Evolutionary conservation across 2,888 invertebrate genomes (phyloP).

Genomic region (Acanthosoma haemorrhoidale): DNA sequence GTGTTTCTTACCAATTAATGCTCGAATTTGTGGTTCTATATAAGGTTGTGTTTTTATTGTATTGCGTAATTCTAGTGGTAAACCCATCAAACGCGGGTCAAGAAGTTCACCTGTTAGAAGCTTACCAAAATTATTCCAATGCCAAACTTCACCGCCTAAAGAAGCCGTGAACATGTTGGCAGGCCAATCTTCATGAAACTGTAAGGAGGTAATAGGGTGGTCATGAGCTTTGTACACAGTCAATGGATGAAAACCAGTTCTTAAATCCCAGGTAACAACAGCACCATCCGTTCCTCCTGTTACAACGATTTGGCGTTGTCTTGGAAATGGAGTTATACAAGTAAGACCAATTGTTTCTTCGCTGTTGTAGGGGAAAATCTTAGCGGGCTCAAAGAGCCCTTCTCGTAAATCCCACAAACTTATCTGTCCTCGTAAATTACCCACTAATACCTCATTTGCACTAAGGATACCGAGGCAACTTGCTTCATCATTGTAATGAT

Average conservation of each 20-base stretch:
- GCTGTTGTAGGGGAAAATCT: conserved; percentile 31
- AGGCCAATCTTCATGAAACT: conserved; percentile 33
- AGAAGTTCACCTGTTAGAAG: conserved; percentile 21
- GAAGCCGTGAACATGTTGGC: conserved; percentile 32
- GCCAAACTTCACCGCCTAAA: conserved; percentile 34
- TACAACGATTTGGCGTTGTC: conserved; percentile 32
- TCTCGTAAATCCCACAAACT: conserved; percentile 34
- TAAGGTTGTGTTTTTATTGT: not conserved
- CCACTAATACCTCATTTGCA: conserved; percentile 30
- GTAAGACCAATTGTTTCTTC: conserved; percentile 33
- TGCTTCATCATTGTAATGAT: conserved; percentile 7
- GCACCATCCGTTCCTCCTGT: conserved; percentile 32
- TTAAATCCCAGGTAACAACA: conserved; percentile 34
- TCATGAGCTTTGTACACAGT: conserved; percentile 35
- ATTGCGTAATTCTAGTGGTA: not conserved
- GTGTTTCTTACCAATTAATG: conserved; percentile 28
- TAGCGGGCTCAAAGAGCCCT: conserved; percentile 27
- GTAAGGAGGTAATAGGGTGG: conserved; percentile 29
- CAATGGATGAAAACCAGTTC: conserved; percentile 24
- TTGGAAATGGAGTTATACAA: conserved; percentile 27
- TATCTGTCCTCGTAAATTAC: conserved; percentile 35
- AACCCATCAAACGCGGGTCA: not conserved
- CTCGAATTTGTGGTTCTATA: conserved; percentile 25
- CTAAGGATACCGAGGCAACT: conserved; percentile 24
- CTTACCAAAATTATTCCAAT: conserved; percentile 34